These are phyloP conservation scores for Anomalospiza imberbis DNA, from an alignment of 2,797 vertebrate genomes.

Conservation along the genomic window DNA sequence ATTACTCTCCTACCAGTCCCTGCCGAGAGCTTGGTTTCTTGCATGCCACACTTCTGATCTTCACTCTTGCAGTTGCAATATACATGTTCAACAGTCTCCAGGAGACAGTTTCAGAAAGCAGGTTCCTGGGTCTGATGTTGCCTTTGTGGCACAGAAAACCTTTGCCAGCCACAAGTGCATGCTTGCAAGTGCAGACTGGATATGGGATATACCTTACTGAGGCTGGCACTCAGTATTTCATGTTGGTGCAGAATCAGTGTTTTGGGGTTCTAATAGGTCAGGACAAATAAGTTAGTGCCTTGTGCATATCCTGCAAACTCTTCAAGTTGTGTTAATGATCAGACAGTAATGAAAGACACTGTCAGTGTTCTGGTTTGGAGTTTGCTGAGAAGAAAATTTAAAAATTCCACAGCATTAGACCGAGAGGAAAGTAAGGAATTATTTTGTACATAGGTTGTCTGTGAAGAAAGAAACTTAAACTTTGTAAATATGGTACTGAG, in stretches of 20 bases:
- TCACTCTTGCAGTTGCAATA: neutral
- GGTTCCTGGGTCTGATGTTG: neutral
- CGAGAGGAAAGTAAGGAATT: neutral
- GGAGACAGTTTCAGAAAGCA: neutral
- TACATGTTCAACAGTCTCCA: neutral
- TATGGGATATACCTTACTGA: neutral
- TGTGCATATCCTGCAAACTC: neutral
- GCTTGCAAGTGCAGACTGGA: neutral
- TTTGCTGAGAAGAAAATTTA: neutral
- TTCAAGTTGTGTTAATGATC: neutral
- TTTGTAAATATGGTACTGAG: neutral
- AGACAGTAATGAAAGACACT: neutral
- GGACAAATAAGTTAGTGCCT: slow-evolving; percentile 12
- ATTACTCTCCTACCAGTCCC: neutral
- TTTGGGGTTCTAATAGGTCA: neutral
- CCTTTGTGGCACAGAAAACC: slow-evolving; percentile 22
- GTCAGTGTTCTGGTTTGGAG: slow-evolving; percentile 6
- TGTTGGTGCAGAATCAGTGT: neutral
- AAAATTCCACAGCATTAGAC: neutral
- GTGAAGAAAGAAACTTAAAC: slow-evolving; percentile 8
- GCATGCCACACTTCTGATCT: neutral
- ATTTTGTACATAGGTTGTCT: neutral
- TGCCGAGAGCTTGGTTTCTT: neutral
- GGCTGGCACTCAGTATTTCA: neutral
- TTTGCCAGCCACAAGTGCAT: neutral